Evolutionary conservation across 2,888 invertebrate species (phyloP).

Genomic region (Spodoptera picta): DNA sequence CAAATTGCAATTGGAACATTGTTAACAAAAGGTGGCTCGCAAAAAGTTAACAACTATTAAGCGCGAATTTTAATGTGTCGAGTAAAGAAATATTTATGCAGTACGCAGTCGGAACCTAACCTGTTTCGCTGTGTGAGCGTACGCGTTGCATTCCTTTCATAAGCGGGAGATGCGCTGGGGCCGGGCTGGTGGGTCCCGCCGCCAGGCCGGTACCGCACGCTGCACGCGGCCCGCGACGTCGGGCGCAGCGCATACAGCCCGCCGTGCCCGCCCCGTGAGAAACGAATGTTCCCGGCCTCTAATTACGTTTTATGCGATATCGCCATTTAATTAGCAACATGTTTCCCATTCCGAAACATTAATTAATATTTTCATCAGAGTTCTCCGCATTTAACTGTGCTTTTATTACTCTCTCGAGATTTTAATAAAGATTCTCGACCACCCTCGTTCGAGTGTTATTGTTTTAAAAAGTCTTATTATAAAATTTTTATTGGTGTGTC

Average conservation of each 20-base stretch:
- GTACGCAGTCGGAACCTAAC: constrained; percentile 73
- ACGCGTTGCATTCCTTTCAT: constrained; percentile 79
- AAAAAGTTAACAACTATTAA: constrained; percentile 73
- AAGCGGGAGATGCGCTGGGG: constrained; percentile 63
- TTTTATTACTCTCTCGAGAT: constrained; percentile 87
- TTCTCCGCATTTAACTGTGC: constrained; percentile 87
- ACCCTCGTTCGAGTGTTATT: constrained; percentile 83
- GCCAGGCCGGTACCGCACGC: constrained; percentile 42
- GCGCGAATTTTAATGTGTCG: constrained; percentile 72
- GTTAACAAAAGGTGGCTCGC: constrained; percentile 50
- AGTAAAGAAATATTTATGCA: constrained; percentile 65
- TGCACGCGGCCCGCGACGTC: constrained; percentile 29
- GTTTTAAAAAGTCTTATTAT: constrained; percentile 82
- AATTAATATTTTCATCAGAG: constrained; percentile 88
- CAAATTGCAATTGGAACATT: constrained; percentile 59
- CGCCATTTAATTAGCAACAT: constrained; percentile 89
- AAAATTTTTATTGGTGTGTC: constrained; percentile 76
- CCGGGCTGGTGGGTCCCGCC: constrained; percentile 30
- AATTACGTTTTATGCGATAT: constrained; percentile 88
- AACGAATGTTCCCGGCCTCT: constrained; percentile 85
- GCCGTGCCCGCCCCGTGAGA: constrained; percentile 81
- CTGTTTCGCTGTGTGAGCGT: constrained; percentile 73
- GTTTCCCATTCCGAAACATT: constrained; percentile 88
- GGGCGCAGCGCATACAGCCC: constrained; percentile 58
- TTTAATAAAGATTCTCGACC: constrained; percentile 88